Percentiles rank a stretch among this genome's conserved stretches.
These are phyloP conservation scores for Platanista minor DNA, from an alignment of 2,113 vertebrate species.

Conservation along the genomic window DNA sequence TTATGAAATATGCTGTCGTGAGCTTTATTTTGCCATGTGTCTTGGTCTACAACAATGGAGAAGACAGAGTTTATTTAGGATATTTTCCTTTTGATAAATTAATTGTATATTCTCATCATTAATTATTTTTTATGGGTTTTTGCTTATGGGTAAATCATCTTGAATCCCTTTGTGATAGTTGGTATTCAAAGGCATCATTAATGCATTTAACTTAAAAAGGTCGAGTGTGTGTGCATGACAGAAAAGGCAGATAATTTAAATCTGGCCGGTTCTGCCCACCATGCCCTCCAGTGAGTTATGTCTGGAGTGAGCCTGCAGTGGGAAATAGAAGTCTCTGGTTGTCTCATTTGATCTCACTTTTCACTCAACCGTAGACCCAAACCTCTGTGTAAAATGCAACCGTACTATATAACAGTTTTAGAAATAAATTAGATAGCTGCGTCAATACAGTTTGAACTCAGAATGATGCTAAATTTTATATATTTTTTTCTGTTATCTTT, in stretches of 20 bases:
- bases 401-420: neutral
- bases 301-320: too few species aligned
- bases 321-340: neutral
- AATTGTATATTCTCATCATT: neutral
- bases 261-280: neutral
- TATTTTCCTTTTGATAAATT: neutral
- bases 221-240: neutral
- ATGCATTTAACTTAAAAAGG: neutral
- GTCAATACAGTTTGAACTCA: neutral
- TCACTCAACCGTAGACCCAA: neutral
- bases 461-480: neutral
- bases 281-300: neutral
- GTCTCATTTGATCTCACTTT: neutral
- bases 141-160: neutral
- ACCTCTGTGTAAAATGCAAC: neutral
- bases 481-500: constrained; percentile 2
- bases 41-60: neutral
- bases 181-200: neutral
- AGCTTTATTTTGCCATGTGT: neutral
- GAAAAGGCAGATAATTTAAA: neutral
- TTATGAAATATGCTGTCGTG: neutral
- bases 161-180: neutral
- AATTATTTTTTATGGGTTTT: neutral
- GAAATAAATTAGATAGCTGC: neutral
- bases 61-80: neutral